These are phyloP conservation scores for Mormyrus iriodes DNA, from an alignment of 2,113 vertebrate genomes.

Conservation along the genomic window DNA sequence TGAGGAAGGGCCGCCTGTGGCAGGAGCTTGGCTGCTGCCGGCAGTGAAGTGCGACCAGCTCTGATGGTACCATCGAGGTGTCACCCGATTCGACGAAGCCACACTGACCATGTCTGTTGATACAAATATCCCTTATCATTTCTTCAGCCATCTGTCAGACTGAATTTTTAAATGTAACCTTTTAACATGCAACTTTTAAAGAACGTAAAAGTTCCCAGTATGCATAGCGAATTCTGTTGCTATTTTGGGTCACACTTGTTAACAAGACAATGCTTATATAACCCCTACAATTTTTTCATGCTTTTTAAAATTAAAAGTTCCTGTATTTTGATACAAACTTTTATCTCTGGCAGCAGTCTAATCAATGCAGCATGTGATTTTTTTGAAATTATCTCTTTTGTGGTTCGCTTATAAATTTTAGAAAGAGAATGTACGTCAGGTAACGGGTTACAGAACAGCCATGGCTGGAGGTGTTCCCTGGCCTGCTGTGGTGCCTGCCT, in stretches of 20 bases:
- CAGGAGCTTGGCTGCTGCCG: not conserved
- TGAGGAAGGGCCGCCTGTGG: not conserved
- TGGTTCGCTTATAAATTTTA: slow-evolving; percentile 21
- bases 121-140: not conserved
- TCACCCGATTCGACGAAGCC: not conserved
- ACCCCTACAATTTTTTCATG: not conserved
- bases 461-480: not conserved
- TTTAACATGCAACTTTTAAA: not conserved
- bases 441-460: slow-evolving; percentile 40
- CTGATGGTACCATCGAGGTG: not conserved
- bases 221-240: not conserved
- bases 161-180: not conserved
- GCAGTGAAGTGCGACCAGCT: not conserved
- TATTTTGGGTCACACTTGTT: not conserved
- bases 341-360: slow-evolving; percentile 28
- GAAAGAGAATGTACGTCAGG: slow-evolving; percentile 22
- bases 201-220: not conserved
- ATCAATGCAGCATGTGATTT: slow-evolving; percentile 39
- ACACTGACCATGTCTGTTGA: not conserved
- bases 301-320: not conserved
- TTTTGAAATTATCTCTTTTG: slow-evolving; percentile 33
- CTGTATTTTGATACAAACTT: not conserved
- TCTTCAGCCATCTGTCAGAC: not conserved
- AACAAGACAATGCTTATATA: not conserved
- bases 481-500: not conserved